phyloP scores from a whole-genome alignment of 1,140 invertebrate genomes.

The Drosophila ambigua region DNA sequence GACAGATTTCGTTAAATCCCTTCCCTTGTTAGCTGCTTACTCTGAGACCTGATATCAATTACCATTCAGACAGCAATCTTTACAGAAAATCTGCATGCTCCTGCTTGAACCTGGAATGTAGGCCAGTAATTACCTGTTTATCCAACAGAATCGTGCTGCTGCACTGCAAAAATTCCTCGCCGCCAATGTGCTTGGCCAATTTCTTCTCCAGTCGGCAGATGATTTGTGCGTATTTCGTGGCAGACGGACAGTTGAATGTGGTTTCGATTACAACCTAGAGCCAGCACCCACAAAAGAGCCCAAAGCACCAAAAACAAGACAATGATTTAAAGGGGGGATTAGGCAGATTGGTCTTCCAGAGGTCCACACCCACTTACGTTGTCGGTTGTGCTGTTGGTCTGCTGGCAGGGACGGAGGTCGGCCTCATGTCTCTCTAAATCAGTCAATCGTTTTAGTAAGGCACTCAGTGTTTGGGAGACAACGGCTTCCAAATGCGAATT shows the following conservation, averaged over 20 bases:
- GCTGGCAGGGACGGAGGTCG: conserved; percentile 80
- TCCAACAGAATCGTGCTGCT: conserved; percentile 75
- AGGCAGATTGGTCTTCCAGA: conserved; percentile 19
- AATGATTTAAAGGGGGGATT: conserved; percentile 14
- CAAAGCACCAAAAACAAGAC: conserved; percentile 27
- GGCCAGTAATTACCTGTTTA: conserved; percentile 64
- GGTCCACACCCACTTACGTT: conserved; percentile 52
- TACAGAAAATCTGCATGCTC: too few species aligned
- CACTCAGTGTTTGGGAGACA: conserved; percentile 83
- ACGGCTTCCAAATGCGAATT: conserved; percentile 80
- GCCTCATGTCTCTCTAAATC: conserved; percentile 83
- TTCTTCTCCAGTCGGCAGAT: conserved; percentile 81
- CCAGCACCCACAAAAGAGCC: background rate
- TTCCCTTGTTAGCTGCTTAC: too few species aligned
- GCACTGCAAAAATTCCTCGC: conserved; percentile 82
- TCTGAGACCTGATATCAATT: too few species aligned
- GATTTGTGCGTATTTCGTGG: conserved; percentile 82
- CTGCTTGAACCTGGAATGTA: background rate
- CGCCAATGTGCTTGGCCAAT: conserved; percentile 79
- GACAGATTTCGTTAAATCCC: too few species aligned
- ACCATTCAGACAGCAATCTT: too few species aligned
- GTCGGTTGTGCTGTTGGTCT: conserved; percentile 51
- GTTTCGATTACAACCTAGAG: conserved; percentile 5
- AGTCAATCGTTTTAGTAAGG: conserved; percentile 84
- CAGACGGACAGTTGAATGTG: conserved; percentile 67